Conservation (phyloP, 2,888 invertebrate genomes). For the Cerceris ruficornis region DNA sequence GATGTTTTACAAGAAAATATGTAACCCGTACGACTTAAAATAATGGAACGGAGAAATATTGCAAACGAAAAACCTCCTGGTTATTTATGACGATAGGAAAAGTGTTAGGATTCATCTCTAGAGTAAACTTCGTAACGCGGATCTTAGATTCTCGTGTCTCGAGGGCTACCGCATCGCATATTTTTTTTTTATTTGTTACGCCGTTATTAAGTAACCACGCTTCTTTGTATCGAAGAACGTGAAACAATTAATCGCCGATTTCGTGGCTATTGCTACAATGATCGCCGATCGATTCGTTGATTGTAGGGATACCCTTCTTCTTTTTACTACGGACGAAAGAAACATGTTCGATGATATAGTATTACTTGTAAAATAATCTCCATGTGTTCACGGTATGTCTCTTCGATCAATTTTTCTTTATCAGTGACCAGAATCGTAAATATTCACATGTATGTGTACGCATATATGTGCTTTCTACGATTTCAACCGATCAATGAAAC, state of each 20-base stretch:
- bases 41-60: too few relatives aligned
- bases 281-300: slow-evolving; percentile 55
- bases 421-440: not conserved
- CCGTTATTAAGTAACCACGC: slow-evolving; percentile 24
- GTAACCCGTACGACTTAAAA: too few relatives aligned
- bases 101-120: too few relatives aligned
- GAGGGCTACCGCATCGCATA: slow-evolving; percentile 3
- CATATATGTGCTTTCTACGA: not conserved
- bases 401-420: slow-evolving; percentile 4
- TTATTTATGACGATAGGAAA: too few relatives aligned
- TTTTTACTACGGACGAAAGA: slow-evolving; percentile 5
- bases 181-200: slow-evolving; percentile 26
- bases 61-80: too few relatives aligned
- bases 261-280: slow-evolving; percentile 22
- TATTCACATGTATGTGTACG: too few relatives aligned
- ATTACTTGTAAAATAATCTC: not conserved
- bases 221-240: slow-evolving; percentile 30
- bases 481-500: not conserved
- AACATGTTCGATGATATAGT: not conserved
- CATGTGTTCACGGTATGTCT: slow-evolving; percentile 1
- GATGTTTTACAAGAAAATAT: too few relatives aligned
- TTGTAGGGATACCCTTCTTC: slow-evolving; percentile 27
- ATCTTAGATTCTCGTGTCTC: slow-evolving; percentile 4
- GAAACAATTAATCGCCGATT: slow-evolving; percentile 28
- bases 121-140: not conserved